Conservation (phyloP, 2,888 invertebrate species). For the Tetrapedia diversipes region DNA sequence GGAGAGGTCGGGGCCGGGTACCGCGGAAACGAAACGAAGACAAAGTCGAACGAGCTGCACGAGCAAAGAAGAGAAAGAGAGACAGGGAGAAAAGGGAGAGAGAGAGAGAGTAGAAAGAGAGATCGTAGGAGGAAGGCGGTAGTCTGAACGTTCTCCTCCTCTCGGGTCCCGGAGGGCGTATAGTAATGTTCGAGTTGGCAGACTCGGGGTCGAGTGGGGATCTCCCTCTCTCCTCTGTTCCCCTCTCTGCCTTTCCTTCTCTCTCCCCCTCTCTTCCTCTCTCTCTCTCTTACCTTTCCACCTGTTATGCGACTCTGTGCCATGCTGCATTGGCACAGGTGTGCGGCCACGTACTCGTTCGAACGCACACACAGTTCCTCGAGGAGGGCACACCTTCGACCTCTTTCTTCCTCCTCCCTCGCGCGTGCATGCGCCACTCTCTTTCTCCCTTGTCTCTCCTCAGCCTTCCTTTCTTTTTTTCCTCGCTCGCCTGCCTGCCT, state of each 20-base stretch:
- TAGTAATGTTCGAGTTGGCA: constrained; percentile 79
- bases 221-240: constrained; percentile 65
- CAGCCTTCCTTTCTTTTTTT: constrained; percentile 44
- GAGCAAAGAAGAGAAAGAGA: neutral
- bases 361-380: constrained; percentile 55
- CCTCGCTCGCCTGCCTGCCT: constrained; percentile 37
- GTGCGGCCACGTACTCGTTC: constrained; percentile 64
- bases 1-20: constrained; percentile 48
- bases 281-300: constrained; percentile 73
- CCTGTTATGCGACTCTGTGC: constrained; percentile 78
- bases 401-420: constrained; percentile 33
- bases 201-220: constrained; percentile 73
- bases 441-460: constrained; percentile 22
- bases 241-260: constrained; percentile 57
- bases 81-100: constrained; percentile 12
- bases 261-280: constrained; percentile 52
- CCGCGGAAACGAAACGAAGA: constrained; percentile 38
- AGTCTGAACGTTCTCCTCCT: constrained; percentile 82
- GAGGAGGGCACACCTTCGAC: constrained; percentile 52
- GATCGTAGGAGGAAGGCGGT: constrained; percentile 78
- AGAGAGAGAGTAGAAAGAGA: constrained; percentile 51
- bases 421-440: constrained; percentile 25
- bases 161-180: constrained; percentile 80
- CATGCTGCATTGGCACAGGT: constrained; percentile 75
- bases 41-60: constrained; percentile 18